phyloP scores from a whole-genome alignment of 2,797 vertebrate genomes.

The Esox masquinongy region DNA sequence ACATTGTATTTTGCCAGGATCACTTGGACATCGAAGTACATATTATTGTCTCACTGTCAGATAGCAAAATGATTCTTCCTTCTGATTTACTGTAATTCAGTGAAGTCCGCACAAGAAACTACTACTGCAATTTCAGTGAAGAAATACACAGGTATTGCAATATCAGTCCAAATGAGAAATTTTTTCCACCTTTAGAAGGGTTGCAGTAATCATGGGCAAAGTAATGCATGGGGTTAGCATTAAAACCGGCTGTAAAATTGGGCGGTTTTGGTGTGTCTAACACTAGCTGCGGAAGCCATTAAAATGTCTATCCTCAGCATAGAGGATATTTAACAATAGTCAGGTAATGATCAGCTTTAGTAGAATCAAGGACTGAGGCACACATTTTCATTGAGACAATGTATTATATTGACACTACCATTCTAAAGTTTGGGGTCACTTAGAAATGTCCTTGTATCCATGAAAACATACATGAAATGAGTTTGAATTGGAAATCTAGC shows the following conservation, averaged over 20 bases:
- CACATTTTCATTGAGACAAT: not conserved
- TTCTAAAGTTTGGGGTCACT: too few species aligned
- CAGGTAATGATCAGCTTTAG: constrained; percentile 44
- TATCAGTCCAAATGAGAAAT: not conserved
- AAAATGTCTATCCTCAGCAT: constrained; percentile 13
- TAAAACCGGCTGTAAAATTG: not conserved
- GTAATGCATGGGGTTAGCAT: not conserved
- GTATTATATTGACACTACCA: not conserved
- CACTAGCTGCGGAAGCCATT: too few species aligned
- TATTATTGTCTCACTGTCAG: not conserved
- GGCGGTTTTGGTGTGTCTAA: not conserved
- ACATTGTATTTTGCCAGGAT: constrained; percentile 48
- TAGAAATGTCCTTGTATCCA: too few species aligned
- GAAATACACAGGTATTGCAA: constrained; percentile 22
- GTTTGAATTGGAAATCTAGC: too few species aligned
- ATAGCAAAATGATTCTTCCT: too few species aligned
- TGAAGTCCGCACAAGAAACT: constrained; percentile 30
- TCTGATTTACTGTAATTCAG: constrained; percentile 5
- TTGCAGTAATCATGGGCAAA: not conserved
- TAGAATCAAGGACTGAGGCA: constrained; percentile 37
- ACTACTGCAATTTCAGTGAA: constrained; percentile 45
- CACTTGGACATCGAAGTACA: constrained; percentile 35
- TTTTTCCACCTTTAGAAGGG: not conserved
- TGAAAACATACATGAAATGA: too few species aligned
- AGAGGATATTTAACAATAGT: constrained; percentile 60